Evolutionary conservation across 2,888 invertebrate species (phyloP), one percentile per base, ranked within the genome.

Genomic region (Linnaemya tessellans): DNA sequence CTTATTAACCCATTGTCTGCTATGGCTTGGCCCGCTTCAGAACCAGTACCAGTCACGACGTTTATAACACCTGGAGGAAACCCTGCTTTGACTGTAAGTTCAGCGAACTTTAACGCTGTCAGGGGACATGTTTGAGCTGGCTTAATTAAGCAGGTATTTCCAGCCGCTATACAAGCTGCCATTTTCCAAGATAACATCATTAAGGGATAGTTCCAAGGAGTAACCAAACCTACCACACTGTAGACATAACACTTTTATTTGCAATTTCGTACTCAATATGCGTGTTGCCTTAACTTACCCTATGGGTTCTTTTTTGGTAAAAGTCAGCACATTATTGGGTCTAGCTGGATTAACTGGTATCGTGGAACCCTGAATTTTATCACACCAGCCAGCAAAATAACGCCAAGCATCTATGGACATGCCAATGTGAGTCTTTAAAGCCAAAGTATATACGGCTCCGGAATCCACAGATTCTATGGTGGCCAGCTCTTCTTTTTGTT

Each of bases 111-210:
- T 18, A 99, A 93, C 0, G 99, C 98, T 0, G 98, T 98, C 30
- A 99, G 93, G 0, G 99, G 98, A 78, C 97, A 98, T 0, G 96
- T 96, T 90, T 96, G 96, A 0, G 99, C 98, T 0, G 99, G 99
- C 92, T 99, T 99, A 92, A 98, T 97, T 0, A 99, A 96, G 0
- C 98, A 98, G 0, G 98, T 98, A 91, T 99, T 99, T 46, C 99
- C 99, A 10, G 98, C 98, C 0, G 98, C 98, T 64, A 99, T 93
- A 90, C 98, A 99, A 3, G 99, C 98, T 0, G 98, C 98, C 98
- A 98, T 98, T 93, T 99, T 99, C 98, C 98, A 99, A 0, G 98
- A 97, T 13, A 99, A 93, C 99, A 99, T 99, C 99, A 99, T 99
- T 11, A 99, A 93, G 0, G 99, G 99, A 92, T 99, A 99, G 92